Evolutionary conservation across 2,888 invertebrate species (phyloP), one percentile per base, ranked within the genome.

Genomic region (Epinotia bilunana): DNA sequence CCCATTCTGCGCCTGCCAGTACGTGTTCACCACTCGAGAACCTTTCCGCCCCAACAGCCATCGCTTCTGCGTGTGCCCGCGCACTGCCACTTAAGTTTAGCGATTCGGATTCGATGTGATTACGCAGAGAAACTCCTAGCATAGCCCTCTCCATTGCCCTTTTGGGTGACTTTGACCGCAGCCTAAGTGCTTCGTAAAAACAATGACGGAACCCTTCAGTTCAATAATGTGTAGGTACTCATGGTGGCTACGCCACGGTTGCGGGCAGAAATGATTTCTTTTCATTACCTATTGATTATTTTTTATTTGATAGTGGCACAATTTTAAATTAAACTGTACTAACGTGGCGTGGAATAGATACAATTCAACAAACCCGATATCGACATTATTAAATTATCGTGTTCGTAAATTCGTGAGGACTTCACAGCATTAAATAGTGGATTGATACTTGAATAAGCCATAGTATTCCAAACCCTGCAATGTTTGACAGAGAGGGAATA

Each of bases 211-310:
- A 73, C 72, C 60, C 43, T 46, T 12, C n/a, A 23, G 1, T 20
- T 53, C 39, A 33, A 58, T 33, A 12, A 7, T 49, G 60, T 33
- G 39, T 39, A 39, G 0, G 23, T 57, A 63, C 18, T 46, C 28
- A 28, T 13, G 53, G 3, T 9, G 28, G 20, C 18, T 46, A 3
- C 69, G 58, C 46, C 18, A 65, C 65, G 60, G 61, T 53, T 33
- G 49, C 64, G 64, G 16, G 28, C 46, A 28, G 61, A 73, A 73
- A 16, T 70, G 64, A 74, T 74, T 74, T 43, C 46, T 71, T 74
- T 74, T 74, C 70, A 74, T 71, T 74, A 70, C 74, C 74, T 61
- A 74, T 71, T 65, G 74, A 65, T 74, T 70, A 71, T 74, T 74
- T 74, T 71, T 71, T 74, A 65, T 71, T 74, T 65, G 60, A 74